These are phyloP conservation scores for Luehdorfia chinensis DNA, from an alignment of 1,140 invertebrate genomes.

Conservation along the genomic window DNA sequence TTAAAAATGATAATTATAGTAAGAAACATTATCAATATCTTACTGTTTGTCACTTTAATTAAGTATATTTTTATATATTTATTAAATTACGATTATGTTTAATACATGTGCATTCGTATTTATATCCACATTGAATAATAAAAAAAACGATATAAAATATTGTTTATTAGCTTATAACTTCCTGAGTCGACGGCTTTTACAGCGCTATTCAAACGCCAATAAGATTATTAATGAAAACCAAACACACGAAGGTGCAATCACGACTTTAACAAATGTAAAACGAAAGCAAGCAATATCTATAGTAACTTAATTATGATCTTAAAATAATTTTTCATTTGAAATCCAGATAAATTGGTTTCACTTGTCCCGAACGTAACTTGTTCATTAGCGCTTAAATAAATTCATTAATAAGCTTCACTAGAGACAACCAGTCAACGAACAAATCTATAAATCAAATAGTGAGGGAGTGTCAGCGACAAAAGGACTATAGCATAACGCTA, in stretches of 20 bases:
- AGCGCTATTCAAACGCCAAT: too few species aligned
- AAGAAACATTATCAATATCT: too few species aligned
- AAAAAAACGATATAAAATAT: too few species aligned
- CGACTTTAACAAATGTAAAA: background rate
- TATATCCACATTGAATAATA: too few species aligned
- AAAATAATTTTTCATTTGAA: slow-evolving; percentile 55
- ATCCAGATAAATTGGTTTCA: slow-evolving; percentile 72
- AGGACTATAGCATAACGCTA: slow-evolving; percentile 47
- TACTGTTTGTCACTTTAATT: too few species aligned
- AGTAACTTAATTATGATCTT: slow-evolving; percentile 42
- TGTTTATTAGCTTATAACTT: too few species aligned
- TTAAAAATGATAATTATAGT: too few species aligned
- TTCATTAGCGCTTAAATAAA: slow-evolving; percentile 76
- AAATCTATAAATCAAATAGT: slow-evolving; percentile 76
- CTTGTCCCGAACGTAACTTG: slow-evolving; percentile 68
- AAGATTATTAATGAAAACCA: too few species aligned
- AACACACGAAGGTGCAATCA: background rate
- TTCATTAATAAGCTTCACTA: slow-evolving; percentile 68
- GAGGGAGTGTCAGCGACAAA: slow-evolving; percentile 71
- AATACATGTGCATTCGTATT: too few species aligned
- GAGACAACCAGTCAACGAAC: slow-evolving; percentile 68
- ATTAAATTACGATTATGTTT: too few species aligned
- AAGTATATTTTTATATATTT: too few species aligned
- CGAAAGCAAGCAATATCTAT: slow-evolving; percentile 4
- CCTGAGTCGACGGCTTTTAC: too few species aligned